A percentile compares a stretch with the other conserved stretches of the same genome.
phyloP scores from a whole-genome alignment of 2,113 vertebrate species.

The Syrrhaptes paradoxus region DNA sequence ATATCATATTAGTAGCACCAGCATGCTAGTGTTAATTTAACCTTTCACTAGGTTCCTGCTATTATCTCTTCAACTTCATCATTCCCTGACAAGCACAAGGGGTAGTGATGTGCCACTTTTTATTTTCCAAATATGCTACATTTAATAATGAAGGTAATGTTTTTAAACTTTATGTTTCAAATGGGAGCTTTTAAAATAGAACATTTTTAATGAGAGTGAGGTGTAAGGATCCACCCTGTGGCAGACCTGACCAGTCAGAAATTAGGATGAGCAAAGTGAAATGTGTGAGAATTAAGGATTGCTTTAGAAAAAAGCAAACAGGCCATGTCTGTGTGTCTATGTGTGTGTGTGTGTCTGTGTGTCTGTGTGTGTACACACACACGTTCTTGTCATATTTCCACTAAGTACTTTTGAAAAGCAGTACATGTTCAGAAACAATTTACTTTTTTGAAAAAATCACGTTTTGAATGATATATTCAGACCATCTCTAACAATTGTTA shows the following conservation, averaged over 20 bases:
- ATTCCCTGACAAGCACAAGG: conserved; percentile 1
- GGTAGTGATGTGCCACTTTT: not conserved
- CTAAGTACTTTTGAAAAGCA: not conserved
- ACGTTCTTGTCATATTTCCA: not conserved
- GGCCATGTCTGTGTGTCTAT: not conserved
- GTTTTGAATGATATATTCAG: not conserved
- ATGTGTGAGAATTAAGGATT: not conserved
- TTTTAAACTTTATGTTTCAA: not conserved
- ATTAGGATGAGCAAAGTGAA: not conserved
- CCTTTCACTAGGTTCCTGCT: not conserved
- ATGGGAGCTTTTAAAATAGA: not conserved
- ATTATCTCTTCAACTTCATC: not conserved
- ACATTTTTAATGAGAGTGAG: not conserved
- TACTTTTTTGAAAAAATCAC: not conserved
- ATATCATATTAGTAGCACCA: not conserved
- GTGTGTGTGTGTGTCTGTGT: not conserved
- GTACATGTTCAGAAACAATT: not conserved
- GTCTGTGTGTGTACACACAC: not conserved
- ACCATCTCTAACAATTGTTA: not conserved
- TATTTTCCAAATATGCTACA: not conserved
- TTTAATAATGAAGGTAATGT: not conserved
- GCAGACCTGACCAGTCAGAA: not conserved
- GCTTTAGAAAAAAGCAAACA: not conserved
- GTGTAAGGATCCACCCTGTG: not conserved
- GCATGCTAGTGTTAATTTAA: not conserved